Conservation (phyloP, 1,140 invertebrate species). For the Reticulitermes speratus region DNA sequence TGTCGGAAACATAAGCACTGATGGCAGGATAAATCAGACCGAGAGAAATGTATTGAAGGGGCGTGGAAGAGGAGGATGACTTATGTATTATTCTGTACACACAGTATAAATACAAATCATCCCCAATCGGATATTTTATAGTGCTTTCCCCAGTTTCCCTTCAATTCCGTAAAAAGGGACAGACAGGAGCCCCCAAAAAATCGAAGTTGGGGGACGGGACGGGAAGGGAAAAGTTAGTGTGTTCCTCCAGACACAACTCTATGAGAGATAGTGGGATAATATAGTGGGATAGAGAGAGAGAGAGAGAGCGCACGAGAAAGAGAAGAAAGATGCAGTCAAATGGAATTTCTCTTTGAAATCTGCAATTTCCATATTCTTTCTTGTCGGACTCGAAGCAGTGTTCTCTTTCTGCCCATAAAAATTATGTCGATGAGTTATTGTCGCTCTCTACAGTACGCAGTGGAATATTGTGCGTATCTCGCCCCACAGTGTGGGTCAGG, state of each 20-base stretch:
- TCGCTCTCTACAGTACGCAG: not conserved
- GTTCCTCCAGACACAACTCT: not conserved
- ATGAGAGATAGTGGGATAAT: not conserved
- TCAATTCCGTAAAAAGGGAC: conserved; percentile 10
- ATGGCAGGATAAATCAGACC: not conserved
- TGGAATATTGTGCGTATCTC: not conserved
- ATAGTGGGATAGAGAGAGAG: not conserved
- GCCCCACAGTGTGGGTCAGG: too few relatives aligned
- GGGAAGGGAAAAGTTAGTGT: not conserved
- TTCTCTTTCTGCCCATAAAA: not conserved
- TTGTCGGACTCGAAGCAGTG: not conserved
- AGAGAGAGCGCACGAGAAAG: not conserved
- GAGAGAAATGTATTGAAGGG: not conserved
- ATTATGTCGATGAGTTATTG: conserved; percentile 13
- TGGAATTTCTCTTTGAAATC: conserved; percentile 14
- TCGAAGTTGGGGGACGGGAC: not conserved
- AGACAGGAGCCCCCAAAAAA: not conserved
- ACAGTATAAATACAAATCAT: not conserved
- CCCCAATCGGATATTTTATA: not conserved
- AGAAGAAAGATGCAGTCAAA: conserved; percentile 1
- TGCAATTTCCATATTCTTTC: conserved; percentile 19
- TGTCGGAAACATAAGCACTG: not conserved
- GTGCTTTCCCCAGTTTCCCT: not conserved
- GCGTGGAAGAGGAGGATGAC: not conserved
- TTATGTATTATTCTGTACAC: conserved; percentile 1